phyloP scores from a whole-genome alignment of 2,113 vertebrate species.

The Oreocharis arfaki region DNA sequence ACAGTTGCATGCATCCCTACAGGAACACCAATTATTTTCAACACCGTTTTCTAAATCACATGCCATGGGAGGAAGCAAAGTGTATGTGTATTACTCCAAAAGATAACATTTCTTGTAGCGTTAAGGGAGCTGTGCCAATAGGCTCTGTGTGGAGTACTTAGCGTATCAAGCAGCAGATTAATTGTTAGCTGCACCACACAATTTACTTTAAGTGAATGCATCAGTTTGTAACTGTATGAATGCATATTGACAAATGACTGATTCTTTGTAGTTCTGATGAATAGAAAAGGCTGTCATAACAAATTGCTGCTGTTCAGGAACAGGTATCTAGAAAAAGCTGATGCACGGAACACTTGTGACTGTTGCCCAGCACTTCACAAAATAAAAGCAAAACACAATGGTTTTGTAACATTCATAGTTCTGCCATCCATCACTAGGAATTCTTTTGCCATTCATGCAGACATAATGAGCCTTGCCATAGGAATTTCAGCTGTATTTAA shows the following conservation, averaged over 20 bases:
- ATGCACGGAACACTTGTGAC: background rate
- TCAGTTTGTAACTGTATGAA: constrained; percentile 25
- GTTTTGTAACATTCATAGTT: constrained; percentile 1
- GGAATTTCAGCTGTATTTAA: background rate
- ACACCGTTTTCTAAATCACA: background rate
- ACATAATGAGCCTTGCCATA: background rate
- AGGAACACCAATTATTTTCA: background rate
- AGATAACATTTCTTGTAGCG: background rate
- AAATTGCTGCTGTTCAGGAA: constrained; percentile 52
- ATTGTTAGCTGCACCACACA: background rate
- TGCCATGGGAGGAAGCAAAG: background rate
- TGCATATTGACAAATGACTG: constrained; percentile 48
- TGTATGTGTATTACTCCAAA: background rate
- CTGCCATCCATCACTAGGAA: background rate
- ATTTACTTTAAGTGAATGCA: background rate
- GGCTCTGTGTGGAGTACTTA: background rate
- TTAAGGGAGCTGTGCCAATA: background rate
- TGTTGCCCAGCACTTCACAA: background rate
- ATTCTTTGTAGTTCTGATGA: constrained; percentile 19
- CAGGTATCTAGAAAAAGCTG: constrained; percentile 36
- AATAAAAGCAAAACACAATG: constrained; percentile 18
- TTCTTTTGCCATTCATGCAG: background rate
- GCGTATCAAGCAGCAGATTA: background rate
- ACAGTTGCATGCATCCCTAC: background rate
- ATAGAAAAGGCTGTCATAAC: constrained; percentile 61